These are phyloP conservation scores for Morelia viridis DNA, from an alignment of 2,797 vertebrate species.

Conservation along the genomic window DNA sequence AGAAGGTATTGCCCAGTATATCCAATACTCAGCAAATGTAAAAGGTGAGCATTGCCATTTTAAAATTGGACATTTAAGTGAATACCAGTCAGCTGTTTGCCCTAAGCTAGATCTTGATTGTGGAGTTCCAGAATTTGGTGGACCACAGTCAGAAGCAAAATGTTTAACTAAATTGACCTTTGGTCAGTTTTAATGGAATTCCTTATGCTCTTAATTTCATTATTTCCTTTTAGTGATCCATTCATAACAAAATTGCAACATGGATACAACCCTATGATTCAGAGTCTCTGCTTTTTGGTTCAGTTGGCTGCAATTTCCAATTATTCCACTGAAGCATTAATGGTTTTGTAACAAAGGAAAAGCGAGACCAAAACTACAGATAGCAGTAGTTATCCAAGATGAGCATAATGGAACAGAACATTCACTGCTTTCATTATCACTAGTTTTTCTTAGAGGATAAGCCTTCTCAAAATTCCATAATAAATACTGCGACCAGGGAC, in stretches of 20 bases:
- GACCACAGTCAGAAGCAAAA: too few relatives aligned
- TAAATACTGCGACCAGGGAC: constrained; percentile 21
- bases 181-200: neutral
- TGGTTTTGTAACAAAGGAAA: neutral
- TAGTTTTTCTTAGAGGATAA: constrained; percentile 33
- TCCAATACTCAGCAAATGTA: neutral
- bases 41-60: neutral
- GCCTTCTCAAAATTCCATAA: neutral
- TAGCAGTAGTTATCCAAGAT: fast-evolving
- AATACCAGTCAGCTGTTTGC: neutral
- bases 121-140: neutral
- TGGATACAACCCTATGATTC: neutral
- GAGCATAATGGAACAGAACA: fast-evolving
- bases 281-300: neutral
- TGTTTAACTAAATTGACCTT: neutral
- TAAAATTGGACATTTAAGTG: neutral
- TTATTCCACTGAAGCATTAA: neutral
- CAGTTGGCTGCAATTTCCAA: neutral
- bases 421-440: constrained; percentile 31
- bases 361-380: neutral
- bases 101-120: neutral
- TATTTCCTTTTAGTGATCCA: neutral
- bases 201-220: neutral
- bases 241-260: neutral
- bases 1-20: neutral